phyloP scores from a whole-genome alignment of 2,888 invertebrate genomes.

The Ashinkailepas kermadecensis region DNA sequence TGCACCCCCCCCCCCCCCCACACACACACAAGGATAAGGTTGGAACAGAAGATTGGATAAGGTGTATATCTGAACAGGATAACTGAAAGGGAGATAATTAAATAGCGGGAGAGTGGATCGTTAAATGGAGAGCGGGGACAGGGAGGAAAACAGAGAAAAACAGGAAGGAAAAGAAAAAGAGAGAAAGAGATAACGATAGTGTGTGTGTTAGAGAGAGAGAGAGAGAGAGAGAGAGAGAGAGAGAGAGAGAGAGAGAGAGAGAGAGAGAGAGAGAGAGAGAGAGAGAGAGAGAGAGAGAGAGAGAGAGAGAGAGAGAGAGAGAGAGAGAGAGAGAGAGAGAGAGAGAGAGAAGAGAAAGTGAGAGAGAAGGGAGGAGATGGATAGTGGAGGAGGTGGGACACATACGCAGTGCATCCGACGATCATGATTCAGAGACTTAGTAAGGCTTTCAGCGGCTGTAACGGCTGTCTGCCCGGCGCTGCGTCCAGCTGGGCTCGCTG shows the following conservation, averaged over 20 bases:
- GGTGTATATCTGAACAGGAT: no score
- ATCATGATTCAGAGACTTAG: no score
- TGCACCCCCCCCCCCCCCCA: no score
- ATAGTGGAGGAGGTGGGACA: no score
- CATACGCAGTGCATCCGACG: no score
- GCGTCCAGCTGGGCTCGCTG: no score
- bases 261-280: background rate
- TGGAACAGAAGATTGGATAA: no score
- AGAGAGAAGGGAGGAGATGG: background rate
- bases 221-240: background rate
- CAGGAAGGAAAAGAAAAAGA: background rate
- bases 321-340: background rate
- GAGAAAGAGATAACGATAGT: background rate
- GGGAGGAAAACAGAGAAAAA: background rate
- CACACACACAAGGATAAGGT: no score
- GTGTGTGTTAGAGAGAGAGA: background rate
- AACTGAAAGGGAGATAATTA: no score
- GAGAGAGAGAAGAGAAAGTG: background rate
- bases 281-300: constrained; percentile 4
- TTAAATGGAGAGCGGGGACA: background rate
- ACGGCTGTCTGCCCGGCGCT: no score
- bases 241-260: background rate
- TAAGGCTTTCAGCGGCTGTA: no score
- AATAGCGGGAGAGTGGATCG: no score
- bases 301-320: background rate